These are phyloP conservation scores for Gymnoscelis rufifasciata DNA, from an alignment of 2,888 invertebrate species.

Conservation along the genomic window DNA sequence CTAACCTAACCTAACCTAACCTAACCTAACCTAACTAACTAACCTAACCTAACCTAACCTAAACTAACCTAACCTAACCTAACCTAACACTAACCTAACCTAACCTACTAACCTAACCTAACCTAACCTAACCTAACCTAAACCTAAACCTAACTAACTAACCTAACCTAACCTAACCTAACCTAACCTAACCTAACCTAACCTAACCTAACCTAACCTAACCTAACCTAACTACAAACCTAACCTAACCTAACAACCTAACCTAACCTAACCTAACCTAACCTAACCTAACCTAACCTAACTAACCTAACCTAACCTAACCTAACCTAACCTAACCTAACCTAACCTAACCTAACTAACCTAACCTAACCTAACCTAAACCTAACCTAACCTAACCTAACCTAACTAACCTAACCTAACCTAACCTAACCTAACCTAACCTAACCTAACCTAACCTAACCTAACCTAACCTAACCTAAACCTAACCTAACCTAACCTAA, in stretches of 20 bases:
- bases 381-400: conserved; percentile 11
- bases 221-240: conserved; percentile 12
- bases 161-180: conserved; percentile 12
- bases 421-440: conserved; percentile 12
- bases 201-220: conserved; percentile 13
- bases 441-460: conserved; percentile 7
- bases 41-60: conserved; percentile 30
- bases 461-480: conserved; percentile 29
- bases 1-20: conserved; percentile 32
- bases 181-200: conserved; percentile 12
- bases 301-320: conserved; percentile 10
- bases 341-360: conserved; percentile 12
- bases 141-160: conserved; percentile 10
- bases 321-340: conserved; percentile 12
- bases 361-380: conserved; percentile 11
- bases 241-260: conserved; percentile 16
- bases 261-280: conserved; percentile 17
- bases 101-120: conserved; percentile 10
- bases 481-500: conserved; percentile 16
- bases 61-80: conserved; percentile 28
- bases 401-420: conserved; percentile 11
- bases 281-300: conserved; percentile 13
- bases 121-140: conserved; percentile 10
- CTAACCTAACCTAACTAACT: conserved; percentile 29
- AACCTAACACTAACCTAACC: conserved; percentile 25